Percentiles rank a stretch among this genome's conserved stretches.
These are phyloP conservation scores for Lasius platythorax DNA, from an alignment of 2,888 invertebrate species.

Conservation along the genomic window DNA sequence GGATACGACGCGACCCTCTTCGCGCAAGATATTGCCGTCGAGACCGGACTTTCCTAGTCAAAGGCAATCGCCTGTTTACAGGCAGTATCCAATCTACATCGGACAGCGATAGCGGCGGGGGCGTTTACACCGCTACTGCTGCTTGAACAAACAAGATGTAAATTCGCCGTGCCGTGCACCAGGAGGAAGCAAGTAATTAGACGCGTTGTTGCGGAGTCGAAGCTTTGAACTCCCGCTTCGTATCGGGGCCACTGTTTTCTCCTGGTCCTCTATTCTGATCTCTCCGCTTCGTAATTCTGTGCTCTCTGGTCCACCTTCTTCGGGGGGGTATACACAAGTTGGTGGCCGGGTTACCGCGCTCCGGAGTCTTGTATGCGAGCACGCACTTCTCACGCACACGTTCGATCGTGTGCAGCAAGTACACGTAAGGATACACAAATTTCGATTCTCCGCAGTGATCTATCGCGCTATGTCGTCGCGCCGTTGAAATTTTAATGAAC, in stretches of 20 bases:
- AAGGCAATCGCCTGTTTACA: slow-evolving; percentile 78
- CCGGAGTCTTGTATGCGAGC: slow-evolving; percentile 36
- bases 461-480: slow-evolving; percentile 25
- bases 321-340: slow-evolving; percentile 52
- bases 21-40: slow-evolving; percentile 72
- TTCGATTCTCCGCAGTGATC: slow-evolving; percentile 53
- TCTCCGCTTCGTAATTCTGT: slow-evolving; percentile 39
- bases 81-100: slow-evolving; percentile 78
- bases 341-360: slow-evolving; percentile 21
- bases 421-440: slow-evolving; percentile 71
- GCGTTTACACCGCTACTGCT: slow-evolving; percentile 76
- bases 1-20: slow-evolving; percentile 62
- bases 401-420: slow-evolving; percentile 63
- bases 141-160: slow-evolving; percentile 84
- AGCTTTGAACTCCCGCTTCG: slow-evolving; percentile 82
- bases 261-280: slow-evolving; percentile 26
- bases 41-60: slow-evolving; percentile 73
- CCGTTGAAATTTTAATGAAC: slow-evolving; percentile 60
- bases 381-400: slow-evolving; percentile 60
- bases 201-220: slow-evolving; percentile 83
- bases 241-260: slow-evolving; percentile 77
- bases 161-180: slow-evolving; percentile 79
- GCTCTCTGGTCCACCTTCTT: slow-evolving; percentile 55
- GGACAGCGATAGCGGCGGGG: slow-evolving; percentile 53
- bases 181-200: slow-evolving; percentile 84